phyloP scores from a whole-genome alignment of 92 coral and sea anemone species.

The Zoanthus sociatus region DNA sequence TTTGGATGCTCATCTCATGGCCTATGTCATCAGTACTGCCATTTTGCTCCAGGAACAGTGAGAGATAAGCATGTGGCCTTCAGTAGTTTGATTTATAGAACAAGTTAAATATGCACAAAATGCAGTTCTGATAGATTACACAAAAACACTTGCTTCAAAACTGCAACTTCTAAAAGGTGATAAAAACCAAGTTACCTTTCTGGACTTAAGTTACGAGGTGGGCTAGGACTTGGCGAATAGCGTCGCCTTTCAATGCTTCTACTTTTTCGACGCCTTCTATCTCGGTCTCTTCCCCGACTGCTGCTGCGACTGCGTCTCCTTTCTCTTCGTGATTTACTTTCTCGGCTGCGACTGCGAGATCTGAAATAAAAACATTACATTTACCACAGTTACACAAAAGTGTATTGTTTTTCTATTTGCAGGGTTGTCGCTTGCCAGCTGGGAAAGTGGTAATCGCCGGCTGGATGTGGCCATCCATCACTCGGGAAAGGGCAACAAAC shows the following conservation, averaged over 20 bases:
- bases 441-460: too few relatives aligned
- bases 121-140: background rate
- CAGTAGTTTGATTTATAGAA: too few relatives aligned
- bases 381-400: background rate
- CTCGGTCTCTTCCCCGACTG: constrained; percentile 68
- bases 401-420: background rate
- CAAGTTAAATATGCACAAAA: too few relatives aligned
- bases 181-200: background rate
- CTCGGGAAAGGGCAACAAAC: too few relatives aligned
- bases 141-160: background rate
- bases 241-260: constrained; percentile 33
- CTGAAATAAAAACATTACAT: constrained; percentile 17
- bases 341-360: constrained; percentile 69
- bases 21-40: too few relatives aligned
- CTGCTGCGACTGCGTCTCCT: constrained; percentile 59
- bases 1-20: too few relatives aligned
- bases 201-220: constrained; percentile 35
- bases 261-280: constrained; percentile 54
- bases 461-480: too few relatives aligned
- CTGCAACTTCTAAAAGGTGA: background rate
- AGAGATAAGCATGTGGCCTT: too few relatives aligned
- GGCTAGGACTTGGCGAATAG: constrained; percentile 54
- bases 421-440: too few relatives aligned
- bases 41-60: too few relatives aligned
- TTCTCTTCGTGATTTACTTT: constrained; percentile 61